Conservation (phyloP, 2,888 invertebrate genomes). For the Parnassius apollo region DNA sequence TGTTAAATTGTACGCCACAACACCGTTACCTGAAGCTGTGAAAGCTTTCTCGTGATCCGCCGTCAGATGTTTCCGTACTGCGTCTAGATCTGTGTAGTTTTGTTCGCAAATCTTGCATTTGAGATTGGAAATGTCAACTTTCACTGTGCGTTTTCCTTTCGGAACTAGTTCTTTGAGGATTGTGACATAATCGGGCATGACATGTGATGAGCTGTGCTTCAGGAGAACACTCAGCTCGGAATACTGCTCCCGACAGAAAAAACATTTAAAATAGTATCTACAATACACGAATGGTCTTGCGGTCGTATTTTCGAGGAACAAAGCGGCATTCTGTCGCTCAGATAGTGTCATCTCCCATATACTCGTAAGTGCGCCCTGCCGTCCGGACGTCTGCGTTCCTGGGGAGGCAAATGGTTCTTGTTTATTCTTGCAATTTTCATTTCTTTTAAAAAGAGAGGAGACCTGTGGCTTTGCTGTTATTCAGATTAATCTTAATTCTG, state of each 20-base stretch:
- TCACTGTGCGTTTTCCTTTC: slow-evolving; percentile 59
- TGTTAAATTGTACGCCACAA: slow-evolving; percentile 55
- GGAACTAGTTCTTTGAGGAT: slow-evolving; percentile 54
- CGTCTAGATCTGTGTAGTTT: slow-evolving; percentile 43
- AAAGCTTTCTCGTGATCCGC: slow-evolving; percentile 47
- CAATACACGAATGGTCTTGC: slow-evolving; percentile 60
- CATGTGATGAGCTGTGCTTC: slow-evolving; percentile 47
- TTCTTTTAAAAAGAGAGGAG: too few species aligned
- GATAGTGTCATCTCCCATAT: slow-evolving; percentile 66
- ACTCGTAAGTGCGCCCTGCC: slow-evolving; percentile 52
- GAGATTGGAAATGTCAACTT: slow-evolving; percentile 61
- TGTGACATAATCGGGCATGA: slow-evolving; percentile 43
- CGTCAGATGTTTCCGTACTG: slow-evolving; percentile 48
- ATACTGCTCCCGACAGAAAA: slow-evolving; percentile 57
- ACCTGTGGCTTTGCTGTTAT: too few species aligned
- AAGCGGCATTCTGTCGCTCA: slow-evolving; percentile 59
- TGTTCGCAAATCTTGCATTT: slow-evolving; percentile 55
- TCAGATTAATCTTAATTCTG: too few species aligned
- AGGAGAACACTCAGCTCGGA: slow-evolving; percentile 51
- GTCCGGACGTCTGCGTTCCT: slow-evolving; percentile 35
- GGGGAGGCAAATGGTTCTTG: slow-evolving; percentile 21
- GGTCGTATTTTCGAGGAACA: slow-evolving; percentile 53
- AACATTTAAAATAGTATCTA: slow-evolving; percentile 63
- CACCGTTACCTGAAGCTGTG: slow-evolving; percentile 55
- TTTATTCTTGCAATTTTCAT: slow-evolving; percentile 3